phyloP scores from a whole-genome alignment of 2,113 vertebrate species.

The Paracanthobrama guichenoti region DNA sequence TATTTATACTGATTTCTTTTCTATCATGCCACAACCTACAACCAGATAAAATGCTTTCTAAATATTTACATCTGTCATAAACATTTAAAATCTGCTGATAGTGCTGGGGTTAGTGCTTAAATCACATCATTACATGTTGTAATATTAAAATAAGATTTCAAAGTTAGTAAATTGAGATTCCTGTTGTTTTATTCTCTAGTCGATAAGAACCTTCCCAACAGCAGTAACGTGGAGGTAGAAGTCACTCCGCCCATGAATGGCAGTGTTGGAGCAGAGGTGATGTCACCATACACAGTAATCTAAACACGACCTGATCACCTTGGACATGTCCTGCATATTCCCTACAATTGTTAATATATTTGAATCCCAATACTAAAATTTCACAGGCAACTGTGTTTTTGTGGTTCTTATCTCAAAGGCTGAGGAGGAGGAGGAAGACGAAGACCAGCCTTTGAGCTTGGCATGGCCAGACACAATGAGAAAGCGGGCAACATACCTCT shows the following conservation, averaged over 20 bases:
- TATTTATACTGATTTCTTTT: background rate
- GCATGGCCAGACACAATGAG: conserved; percentile 87
- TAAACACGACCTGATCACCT: background rate
- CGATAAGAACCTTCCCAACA: conserved; percentile 84
- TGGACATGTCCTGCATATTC: background rate
- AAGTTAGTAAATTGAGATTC: background rate
- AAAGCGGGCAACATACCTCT: conserved; percentile 85
- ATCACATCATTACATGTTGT: background rate
- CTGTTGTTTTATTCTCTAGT: conserved; percentile 46
- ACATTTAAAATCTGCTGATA: background rate
- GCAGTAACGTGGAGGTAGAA: conserved; percentile 86
- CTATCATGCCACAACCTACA: background rate
- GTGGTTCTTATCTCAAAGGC: conserved; percentile 48
- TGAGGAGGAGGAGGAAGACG: conserved; percentile 79
- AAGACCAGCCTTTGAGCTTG: conserved; percentile 91
- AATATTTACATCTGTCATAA: background rate
- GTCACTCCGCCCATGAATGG: conserved; percentile 92
- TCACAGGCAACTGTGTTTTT: background rate
- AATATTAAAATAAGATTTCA: background rate
- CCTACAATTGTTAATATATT: background rate
- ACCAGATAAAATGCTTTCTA: background rate
- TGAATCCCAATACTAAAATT: background rate
- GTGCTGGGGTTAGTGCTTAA: background rate
- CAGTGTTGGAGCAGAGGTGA: conserved; percentile 72
- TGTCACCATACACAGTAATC: background rate